Percentiles rank a stretch among this genome's conserved stretches.
These are phyloP conservation scores for Chrysemys picta DNA, from an alignment of 2,113 vertebrate species.

Conservation along the genomic window DNA sequence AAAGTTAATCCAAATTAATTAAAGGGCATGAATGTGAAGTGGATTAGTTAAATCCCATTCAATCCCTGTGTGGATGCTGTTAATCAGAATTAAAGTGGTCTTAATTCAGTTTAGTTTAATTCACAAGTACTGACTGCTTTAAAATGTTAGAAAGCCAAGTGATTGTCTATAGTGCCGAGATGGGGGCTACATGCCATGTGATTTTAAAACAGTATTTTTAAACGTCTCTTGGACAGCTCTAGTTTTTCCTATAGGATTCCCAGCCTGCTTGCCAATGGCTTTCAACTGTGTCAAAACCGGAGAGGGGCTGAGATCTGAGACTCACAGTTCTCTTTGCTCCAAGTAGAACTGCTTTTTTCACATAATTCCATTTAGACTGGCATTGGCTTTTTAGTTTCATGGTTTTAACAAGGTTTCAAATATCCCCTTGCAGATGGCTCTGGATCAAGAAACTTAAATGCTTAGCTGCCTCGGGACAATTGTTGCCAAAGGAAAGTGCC, in stretches of 20 bases:
- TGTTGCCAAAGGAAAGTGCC: slow-evolving; percentile 9
- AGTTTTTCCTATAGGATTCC: slow-evolving; percentile 56
- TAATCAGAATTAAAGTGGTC: neutral
- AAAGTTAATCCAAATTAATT: neutral
- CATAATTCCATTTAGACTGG: neutral
- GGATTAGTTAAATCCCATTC: neutral
- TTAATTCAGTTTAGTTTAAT: neutral
- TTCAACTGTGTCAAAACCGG: slow-evolving; percentile 44
- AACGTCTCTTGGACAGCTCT: slow-evolving; percentile 19
- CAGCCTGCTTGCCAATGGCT: slow-evolving; percentile 44
- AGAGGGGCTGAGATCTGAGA: neutral
- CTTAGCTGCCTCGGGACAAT: slow-evolving; percentile 23
- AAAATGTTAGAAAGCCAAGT: slow-evolving; percentile 57
- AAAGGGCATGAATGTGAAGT: neutral
- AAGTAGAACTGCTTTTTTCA: slow-evolving; percentile 26
- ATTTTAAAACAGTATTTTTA: slow-evolving; percentile 62
- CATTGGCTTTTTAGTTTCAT: slow-evolving; percentile 43
- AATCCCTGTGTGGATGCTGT: neutral
- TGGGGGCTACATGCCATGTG: slow-evolving; percentile 32
- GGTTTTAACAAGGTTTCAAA: slow-evolving; percentile 42
- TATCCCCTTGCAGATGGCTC: slow-evolving; percentile 29
- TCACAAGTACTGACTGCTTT: slow-evolving; percentile 62
- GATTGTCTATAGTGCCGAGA: slow-evolving; percentile 19
- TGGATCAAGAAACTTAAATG: neutral
- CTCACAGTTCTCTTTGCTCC: slow-evolving; percentile 43